A percentile compares a stretch with the other conserved stretches of the same genome.
phyloP scores from a whole-genome alignment of 1,140 invertebrate genomes.

The Atta cephalotes region DNA sequence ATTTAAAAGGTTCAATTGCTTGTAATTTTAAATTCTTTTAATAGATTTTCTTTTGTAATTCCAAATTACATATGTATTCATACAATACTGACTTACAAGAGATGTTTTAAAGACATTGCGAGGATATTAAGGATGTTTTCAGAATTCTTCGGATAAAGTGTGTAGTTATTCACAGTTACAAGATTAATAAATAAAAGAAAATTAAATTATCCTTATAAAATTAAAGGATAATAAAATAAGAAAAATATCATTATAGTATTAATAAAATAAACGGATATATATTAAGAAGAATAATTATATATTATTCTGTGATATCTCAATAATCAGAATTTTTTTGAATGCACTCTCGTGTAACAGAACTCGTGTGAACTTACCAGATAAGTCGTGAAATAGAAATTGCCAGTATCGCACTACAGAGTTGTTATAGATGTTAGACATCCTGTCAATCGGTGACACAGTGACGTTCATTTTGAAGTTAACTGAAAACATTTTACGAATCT shows the following conservation, averaged over 20 bases:
- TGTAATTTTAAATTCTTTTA: too few species aligned
- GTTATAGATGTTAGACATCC: slow-evolving; percentile 85
- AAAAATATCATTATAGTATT: neutral
- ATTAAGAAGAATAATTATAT: neutral
- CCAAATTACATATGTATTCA: neutral
- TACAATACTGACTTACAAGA: too few species aligned
- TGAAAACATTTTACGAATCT: slow-evolving; percentile 70
- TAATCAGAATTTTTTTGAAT: neutral
- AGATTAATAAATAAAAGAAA: neutral
- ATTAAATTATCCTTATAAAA: neutral
- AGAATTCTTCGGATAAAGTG: too few species aligned
- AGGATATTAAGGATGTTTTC: too few species aligned
- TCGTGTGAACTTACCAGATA: slow-evolving; percentile 86
- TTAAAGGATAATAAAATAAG: neutral
- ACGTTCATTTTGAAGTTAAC: slow-evolving; percentile 80
- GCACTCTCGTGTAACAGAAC: neutral
- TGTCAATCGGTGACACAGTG: slow-evolving; percentile 73
- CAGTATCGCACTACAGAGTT: slow-evolving; percentile 87
- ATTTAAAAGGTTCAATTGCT: too few species aligned
- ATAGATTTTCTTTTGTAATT: neutral
- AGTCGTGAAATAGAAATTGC: slow-evolving; percentile 87
- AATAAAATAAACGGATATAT: neutral
- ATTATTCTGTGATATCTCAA: neutral
- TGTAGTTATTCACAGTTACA: neutral
- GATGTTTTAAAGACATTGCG: too few species aligned